Evolutionary conservation across 2,888 invertebrate genomes (phyloP).

Genomic region (Endomychus coccineus): DNA sequence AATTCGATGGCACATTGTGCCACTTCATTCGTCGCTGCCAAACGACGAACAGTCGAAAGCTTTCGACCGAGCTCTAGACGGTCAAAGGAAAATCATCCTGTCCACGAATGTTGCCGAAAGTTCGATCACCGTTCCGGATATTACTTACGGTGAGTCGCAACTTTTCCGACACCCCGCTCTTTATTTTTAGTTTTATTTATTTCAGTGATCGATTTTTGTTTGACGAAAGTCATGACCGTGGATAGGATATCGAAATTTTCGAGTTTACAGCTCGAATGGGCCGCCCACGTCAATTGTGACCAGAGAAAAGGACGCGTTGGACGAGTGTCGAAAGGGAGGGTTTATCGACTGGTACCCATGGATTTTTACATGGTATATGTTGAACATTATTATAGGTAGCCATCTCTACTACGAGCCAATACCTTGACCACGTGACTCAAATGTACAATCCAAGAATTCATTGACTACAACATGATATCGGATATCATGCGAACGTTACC

Average conservation of each 20-base stretch:
- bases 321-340: constrained; percentile 75
- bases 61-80: constrained; percentile 54
- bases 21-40: constrained; percentile 59
- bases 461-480: too few species aligned
- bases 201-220: constrained; percentile 88
- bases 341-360: constrained; percentile 70
- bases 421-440: too few species aligned
- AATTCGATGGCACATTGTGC: constrained; percentile 39
- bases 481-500: too few species aligned
- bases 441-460: too few species aligned
- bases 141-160: constrained; percentile 60
- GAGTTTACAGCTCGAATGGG: constrained; percentile 75
- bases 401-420: too few species aligned
- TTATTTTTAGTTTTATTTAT: constrained; percentile 23
- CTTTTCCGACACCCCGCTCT: too few species aligned
- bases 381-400: too few species aligned
- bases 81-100: constrained; percentile 73
- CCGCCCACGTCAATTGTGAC: constrained; percentile 79
- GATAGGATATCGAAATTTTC: constrained; percentile 73
- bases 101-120: constrained; percentile 91
- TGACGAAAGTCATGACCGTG: constrained; percentile 73
- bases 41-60: constrained; percentile 57
- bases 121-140: constrained; percentile 83
- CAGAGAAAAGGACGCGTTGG: constrained; percentile 90
- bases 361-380: constrained; percentile 54